Percentiles rank a stretch among this genome's conserved stretches.
phyloP scores from a whole-genome alignment of 2,113 vertebrate species.

The Pseudorhombus dupliciocellatus region DNA sequence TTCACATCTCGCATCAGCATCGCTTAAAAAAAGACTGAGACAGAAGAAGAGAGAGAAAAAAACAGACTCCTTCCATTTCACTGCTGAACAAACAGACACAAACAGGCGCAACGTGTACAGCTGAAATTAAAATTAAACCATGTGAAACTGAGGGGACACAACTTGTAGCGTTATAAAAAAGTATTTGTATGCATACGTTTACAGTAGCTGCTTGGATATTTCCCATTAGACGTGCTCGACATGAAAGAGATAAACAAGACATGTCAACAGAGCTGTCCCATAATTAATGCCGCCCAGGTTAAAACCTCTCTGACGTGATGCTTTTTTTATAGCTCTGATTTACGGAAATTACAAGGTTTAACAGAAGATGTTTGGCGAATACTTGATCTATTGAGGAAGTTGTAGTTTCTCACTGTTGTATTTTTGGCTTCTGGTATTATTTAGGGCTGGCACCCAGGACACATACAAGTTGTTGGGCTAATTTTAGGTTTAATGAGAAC shows the following conservation, averaged over 20 bases:
- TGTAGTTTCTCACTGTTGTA: constrained; percentile 41
- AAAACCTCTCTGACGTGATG: constrained; percentile 50
- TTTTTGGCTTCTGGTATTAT: constrained; percentile 25
- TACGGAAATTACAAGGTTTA: constrained; percentile 69
- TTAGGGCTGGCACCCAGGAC: constrained; percentile 9
- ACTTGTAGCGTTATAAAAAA: neutral
- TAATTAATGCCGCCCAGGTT: constrained; percentile 41
- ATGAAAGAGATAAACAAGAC: constrained; percentile 26
- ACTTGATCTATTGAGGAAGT: constrained; percentile 45
- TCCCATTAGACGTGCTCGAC: constrained; percentile 6
- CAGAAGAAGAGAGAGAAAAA: neutral
- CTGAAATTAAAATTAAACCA: constrained; percentile 9
- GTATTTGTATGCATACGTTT: neutral
- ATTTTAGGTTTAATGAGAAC: constrained; percentile 29
- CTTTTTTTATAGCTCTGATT: constrained; percentile 70
- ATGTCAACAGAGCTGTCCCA: constrained; percentile 26
- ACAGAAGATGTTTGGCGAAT: constrained; percentile 62
- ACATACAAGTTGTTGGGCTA: constrained; percentile 19
- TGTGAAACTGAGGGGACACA: constrained; percentile 15
- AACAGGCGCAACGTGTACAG: neutral
- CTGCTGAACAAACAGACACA: constrained; percentile 13
- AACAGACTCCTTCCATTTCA: neutral
- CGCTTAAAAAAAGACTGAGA: constrained; percentile 22
- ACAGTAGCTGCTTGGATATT: constrained; percentile 29
- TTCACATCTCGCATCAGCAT: constrained; percentile 5